These are phyloP conservation scores for Chrysemys picta DNA, from an alignment of 2,113 vertebrate genomes.

Conservation along the genomic window DNA sequence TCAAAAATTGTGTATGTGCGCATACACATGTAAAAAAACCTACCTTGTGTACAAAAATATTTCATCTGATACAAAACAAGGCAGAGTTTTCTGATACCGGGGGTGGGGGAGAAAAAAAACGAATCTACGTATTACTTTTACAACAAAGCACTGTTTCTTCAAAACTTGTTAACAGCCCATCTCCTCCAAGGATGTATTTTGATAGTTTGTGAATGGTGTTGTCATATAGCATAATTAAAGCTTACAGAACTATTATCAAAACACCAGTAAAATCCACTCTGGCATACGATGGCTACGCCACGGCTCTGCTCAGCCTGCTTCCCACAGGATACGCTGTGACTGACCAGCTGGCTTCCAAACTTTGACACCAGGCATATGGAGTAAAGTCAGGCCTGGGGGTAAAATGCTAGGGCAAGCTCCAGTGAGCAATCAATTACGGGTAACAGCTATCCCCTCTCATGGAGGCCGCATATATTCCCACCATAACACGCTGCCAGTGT, in stretches of 20 bases:
- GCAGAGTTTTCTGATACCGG: fast-evolving
- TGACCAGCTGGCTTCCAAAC: constrained; percentile 82
- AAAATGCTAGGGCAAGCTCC: constrained; percentile 73
- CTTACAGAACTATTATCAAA: constrained; percentile 71
- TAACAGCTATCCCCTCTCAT: constrained; percentile 70
- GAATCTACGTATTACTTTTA: neutral
- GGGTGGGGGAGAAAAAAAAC: neutral
- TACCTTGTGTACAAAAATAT: neutral
- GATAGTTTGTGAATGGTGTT: constrained; percentile 70
- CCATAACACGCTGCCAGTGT: constrained; percentile 63
- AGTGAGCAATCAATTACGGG: constrained; percentile 79
- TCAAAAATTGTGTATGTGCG: neutral
- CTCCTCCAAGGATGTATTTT: constrained; percentile 77
- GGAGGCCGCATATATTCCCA: constrained; percentile 65
- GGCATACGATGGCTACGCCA: constrained; percentile 60
- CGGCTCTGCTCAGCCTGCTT: constrained; percentile 57
- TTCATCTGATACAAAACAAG: fast-evolving
- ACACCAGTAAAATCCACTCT: constrained; percentile 51
- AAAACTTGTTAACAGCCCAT: constrained; percentile 68
- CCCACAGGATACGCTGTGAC: constrained; percentile 70
- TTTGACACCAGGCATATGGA: constrained; percentile 83
- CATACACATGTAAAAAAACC: neutral
- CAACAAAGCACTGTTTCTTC: constrained; percentile 59
- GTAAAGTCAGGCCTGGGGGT: constrained; percentile 76
- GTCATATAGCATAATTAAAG: constrained; percentile 76